These are phyloP conservation scores for Caenorhabditis afra DNA, from an alignment of 2,888 invertebrate genomes.

Conservation along the genomic window DNA sequence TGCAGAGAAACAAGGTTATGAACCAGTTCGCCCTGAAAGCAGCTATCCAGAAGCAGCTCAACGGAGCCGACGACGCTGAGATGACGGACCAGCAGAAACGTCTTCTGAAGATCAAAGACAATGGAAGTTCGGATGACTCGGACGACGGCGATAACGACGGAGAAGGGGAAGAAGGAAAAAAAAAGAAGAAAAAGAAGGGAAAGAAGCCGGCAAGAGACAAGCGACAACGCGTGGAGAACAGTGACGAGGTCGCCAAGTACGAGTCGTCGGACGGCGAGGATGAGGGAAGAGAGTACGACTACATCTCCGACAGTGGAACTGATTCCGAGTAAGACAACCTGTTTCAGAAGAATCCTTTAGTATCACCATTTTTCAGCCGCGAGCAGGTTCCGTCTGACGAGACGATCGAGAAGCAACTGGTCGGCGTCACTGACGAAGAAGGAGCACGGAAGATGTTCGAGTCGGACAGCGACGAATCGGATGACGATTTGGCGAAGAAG, in stretches of 20 bases:
- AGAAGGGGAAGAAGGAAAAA: conserved; percentile 53
- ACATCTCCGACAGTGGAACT: conserved; percentile 79
- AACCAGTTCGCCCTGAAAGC: conserved; percentile 89
- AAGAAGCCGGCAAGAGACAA: conserved; percentile 65
- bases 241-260: conserved; percentile 79
- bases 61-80: conserved; percentile 81
- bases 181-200: conserved; percentile 66
- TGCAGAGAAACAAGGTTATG: conserved; percentile 93
- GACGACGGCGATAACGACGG: conserved; percentile 63
- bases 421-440: conserved; percentile 92
- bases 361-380: conserved; percentile 70
- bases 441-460: conserved; percentile 84
- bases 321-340: conserved; percentile 73
- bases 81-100: conserved; percentile 51
- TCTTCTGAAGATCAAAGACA: conserved; percentile 79
- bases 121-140: conserved; percentile 62
- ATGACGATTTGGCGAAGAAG: conserved; percentile 70
- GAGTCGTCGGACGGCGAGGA: conserved; percentile 80
- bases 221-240: conserved; percentile 74
- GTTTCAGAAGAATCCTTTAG: not conserved
- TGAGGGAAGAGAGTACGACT: conserved; percentile 79
- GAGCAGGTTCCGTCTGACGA: conserved; percentile 78
- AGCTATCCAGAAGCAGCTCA: conserved; percentile 81
- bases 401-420: conserved; percentile 89
- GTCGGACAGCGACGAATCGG: conserved; percentile 66